Percentiles rank a stretch among this genome's conserved stretches.
Evolutionary conservation across 2,113 vertebrate species (phyloP).

Genomic region (Petrocephalus microphthalmus): DNA sequence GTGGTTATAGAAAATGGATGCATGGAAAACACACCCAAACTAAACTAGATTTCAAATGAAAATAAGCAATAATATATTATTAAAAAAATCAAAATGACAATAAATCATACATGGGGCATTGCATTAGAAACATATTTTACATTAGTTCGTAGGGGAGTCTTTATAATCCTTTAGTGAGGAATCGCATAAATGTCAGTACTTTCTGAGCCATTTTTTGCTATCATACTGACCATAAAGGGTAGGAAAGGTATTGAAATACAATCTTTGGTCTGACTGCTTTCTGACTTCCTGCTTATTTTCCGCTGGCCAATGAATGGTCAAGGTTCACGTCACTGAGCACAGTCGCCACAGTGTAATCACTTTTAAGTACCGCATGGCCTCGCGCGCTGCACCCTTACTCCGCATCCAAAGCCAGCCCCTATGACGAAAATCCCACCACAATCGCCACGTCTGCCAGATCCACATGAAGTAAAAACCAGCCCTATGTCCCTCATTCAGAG

Average conservation of each 20-base stretch:
- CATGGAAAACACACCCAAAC: neutral
- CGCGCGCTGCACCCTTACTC: neutral
- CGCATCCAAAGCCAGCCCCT: neutral
- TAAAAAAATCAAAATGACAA: neutral
- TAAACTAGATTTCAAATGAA: neutral
- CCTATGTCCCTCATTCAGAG: neutral
- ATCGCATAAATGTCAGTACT: neutral
- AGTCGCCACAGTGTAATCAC: neutral
- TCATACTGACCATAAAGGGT: neutral
- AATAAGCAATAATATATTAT: neutral
- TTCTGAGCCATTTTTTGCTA: neutral
- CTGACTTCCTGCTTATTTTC: neutral
- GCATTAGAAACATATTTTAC: neutral
- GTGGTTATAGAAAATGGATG: neutral
- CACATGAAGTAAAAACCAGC: neutral
- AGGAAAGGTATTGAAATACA: neutral
- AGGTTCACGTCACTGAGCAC: neutral
- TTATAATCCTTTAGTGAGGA: neutral
- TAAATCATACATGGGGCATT: neutral
- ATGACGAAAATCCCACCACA: neutral
- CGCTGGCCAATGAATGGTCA: neutral
- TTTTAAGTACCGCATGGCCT: neutral
- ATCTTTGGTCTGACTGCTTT: neutral
- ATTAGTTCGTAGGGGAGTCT: neutral
- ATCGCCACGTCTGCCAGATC: neutral